These are phyloP conservation scores for Lycopodina hypogea DNA, from an alignment of 37 sponge, comb jelly and placozoan species.

Conservation along the genomic window DNA sequence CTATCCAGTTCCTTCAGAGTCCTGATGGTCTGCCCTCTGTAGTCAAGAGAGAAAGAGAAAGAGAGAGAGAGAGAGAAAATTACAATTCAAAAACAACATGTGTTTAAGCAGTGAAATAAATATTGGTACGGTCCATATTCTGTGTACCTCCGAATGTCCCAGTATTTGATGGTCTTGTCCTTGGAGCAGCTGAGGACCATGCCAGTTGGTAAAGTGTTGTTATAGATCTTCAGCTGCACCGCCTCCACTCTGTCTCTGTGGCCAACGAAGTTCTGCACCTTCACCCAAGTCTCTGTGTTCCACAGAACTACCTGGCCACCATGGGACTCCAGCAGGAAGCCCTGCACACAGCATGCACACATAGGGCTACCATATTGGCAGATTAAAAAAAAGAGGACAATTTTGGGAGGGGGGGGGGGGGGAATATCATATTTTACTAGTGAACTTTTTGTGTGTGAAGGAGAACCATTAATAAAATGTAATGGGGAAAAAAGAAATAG, in stretches of 20 bases:
- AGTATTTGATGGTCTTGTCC: constrained; percentile 60
- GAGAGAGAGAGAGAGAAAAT: too few species aligned
- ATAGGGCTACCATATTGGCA: background rate
- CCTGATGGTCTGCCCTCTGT: constrained; percentile 46
- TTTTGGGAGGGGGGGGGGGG: too few species aligned
- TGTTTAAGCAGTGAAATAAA: too few species aligned
- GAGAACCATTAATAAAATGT: too few species aligned
- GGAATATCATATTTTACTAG: too few species aligned
- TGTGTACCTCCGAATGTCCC: constrained; percentile 52
- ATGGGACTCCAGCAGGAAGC: constrained; percentile 26
- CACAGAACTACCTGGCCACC: constrained; percentile 34
- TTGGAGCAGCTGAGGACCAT: constrained; percentile 36
- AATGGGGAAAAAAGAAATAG: too few species aligned
- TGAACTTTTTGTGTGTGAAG: too few species aligned
- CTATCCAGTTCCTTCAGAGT: constrained; percentile 13
- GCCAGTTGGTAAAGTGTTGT: background rate
- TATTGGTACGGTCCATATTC: too few species aligned
- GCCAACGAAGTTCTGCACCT: constrained; percentile 35
- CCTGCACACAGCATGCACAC: constrained; percentile 10
- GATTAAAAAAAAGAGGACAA: too few species aligned
- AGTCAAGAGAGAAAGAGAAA: background rate
- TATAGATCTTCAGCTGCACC: constrained; percentile 37
- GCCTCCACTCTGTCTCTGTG: constrained; percentile 67
- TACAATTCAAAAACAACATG: too few species aligned
- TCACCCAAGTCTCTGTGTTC: constrained; percentile 5